phyloP scores from a whole-genome alignment of 2,797 vertebrate species.

The Chloroceryle amazona region DNA sequence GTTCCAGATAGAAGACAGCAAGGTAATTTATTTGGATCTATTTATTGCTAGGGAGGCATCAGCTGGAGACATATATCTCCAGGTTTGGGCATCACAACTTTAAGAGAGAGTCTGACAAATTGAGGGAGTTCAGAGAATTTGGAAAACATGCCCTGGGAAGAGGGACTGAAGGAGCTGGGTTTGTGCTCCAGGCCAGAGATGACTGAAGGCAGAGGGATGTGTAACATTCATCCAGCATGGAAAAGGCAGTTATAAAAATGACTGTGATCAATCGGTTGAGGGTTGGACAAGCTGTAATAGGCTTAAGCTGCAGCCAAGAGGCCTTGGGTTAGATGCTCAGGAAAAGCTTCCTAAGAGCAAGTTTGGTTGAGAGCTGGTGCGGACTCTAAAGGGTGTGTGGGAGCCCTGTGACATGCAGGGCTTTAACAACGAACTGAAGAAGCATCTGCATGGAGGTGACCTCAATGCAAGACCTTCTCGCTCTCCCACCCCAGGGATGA shows the following conservation, averaged over 20 bases:
- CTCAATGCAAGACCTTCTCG: neutral
- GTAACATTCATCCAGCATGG: neutral
- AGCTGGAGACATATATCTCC: slow-evolving; percentile 12
- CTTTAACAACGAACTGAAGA: neutral
- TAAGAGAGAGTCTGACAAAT: slow-evolving; percentile 38
- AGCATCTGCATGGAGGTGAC: neutral
- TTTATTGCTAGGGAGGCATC: slow-evolving; percentile 40
- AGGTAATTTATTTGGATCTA: slow-evolving; percentile 57
- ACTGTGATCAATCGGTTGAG: neutral
- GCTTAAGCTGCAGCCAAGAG: slow-evolving; percentile 39
- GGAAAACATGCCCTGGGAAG: slow-evolving; percentile 39
- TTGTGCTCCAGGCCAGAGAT: slow-evolving; percentile 1
- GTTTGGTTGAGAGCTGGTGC: neutral
- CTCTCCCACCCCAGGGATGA: neutral
- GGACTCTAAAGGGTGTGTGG: neutral
- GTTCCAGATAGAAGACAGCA: neutral
- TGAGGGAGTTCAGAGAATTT: slow-evolving; percentile 26
- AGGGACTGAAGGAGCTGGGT: slow-evolving; percentile 26
- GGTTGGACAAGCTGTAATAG: slow-evolving; percentile 12
- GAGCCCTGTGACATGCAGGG: neutral
- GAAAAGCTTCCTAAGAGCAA: neutral
- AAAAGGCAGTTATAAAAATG: slow-evolving; percentile 14
- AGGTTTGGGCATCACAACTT: slow-evolving; percentile 17
- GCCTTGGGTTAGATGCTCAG: neutral
- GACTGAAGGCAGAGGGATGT: neutral